Percentiles rank a stretch among this genome's conserved stretches.
These are phyloP conservation scores for Camponotus fellah DNA, from an alignment of 2,888 invertebrate species.

Conservation along the genomic window DNA sequence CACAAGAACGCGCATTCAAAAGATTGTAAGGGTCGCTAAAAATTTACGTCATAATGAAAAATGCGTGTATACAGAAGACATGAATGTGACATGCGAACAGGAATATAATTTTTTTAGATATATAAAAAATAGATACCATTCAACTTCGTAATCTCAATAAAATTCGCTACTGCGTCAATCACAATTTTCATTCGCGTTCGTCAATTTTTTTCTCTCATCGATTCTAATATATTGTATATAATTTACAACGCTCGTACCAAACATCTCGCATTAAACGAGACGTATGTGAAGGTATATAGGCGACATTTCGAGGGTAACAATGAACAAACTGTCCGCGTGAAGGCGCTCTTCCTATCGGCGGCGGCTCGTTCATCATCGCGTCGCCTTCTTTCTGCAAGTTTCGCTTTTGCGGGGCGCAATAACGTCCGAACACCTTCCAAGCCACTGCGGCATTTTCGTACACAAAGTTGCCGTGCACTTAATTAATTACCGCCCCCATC, in stretches of 20 bases:
- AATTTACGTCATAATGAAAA: background rate
- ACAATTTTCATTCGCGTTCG: slow-evolving; percentile 4
- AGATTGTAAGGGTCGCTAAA: background rate
- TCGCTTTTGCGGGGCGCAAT: slow-evolving; percentile 73
- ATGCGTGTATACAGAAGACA: background rate
- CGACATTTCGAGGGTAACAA: slow-evolving; percentile 46
- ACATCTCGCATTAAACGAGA: slow-evolving; percentile 6
- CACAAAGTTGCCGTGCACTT: slow-evolving; percentile 75
- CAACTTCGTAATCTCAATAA: slow-evolving; percentile 15
- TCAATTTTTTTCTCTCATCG: background rate
- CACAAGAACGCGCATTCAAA: background rate
- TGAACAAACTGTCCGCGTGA: slow-evolving; percentile 46
- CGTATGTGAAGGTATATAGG: background rate
- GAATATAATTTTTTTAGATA: background rate
- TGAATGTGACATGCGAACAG: background rate
- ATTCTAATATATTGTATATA: background rate
- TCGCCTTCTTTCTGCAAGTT: slow-evolving; percentile 68
- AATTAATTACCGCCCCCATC: slow-evolving; percentile 77
- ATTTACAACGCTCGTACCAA: background rate
- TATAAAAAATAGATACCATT: background rate
- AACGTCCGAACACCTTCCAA: slow-evolving; percentile 69
- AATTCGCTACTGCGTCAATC: slow-evolving; percentile 7
- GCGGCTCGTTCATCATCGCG: slow-evolving; percentile 77
- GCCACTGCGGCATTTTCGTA: slow-evolving; percentile 74
- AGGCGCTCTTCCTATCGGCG: slow-evolving; percentile 57